A percentile compares a stretch with the other conserved stretches of the same genome.
Evolutionary conservation across 2,888 invertebrate genomes (phyloP).

Genomic region (Heliconius aoede): DNA sequence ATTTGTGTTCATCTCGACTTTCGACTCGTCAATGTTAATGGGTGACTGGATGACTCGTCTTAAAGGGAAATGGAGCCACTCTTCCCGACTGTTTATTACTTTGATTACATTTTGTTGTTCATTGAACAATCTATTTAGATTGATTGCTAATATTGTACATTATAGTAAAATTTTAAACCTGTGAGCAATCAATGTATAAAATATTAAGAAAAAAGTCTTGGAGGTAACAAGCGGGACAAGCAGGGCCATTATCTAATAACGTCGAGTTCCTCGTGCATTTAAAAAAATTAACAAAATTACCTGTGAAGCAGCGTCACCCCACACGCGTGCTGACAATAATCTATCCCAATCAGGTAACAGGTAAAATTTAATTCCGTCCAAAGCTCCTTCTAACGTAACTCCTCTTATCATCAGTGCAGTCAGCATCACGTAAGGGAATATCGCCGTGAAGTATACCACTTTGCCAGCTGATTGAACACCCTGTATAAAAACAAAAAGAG

Average conservation of each 20-base stretch:
- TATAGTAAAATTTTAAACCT: neutral
- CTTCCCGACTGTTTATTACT: too few species aligned
- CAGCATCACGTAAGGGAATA: slow-evolving; percentile 88
- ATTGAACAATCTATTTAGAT: neutral
- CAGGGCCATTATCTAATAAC: too few species aligned
- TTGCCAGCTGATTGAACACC: slow-evolving; percentile 96
- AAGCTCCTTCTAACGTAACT: slow-evolving; percentile 87
- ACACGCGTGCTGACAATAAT: slow-evolving; percentile 86
- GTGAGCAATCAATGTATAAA: neutral
- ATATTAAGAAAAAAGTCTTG: neutral
- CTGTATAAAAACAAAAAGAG: slow-evolving; percentile 56
- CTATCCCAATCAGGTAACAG: slow-evolving; percentile 88
- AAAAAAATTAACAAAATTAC: slow-evolving; percentile 51
- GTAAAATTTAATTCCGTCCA: slow-evolving; percentile 88
- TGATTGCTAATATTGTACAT: neutral
- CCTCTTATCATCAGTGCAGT: slow-evolving; percentile 86
- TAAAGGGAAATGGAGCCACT: slow-evolving; percentile 43
- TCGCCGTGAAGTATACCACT: slow-evolving; percentile 89
- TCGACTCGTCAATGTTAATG: slow-evolving; percentile 52
- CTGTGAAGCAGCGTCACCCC: slow-evolving; percentile 92
- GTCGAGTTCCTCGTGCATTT: neutral
- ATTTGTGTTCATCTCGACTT: slow-evolving; percentile 46
- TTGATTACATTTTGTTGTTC: neutral
- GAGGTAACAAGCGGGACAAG: too few species aligned
- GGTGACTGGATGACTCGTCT: slow-evolving; percentile 48